Percentiles rank a stretch among this genome's conserved stretches.
Conservation (phyloP, 2,113 vertebrate genomes). For the Stictonetta naevosa region DNA sequence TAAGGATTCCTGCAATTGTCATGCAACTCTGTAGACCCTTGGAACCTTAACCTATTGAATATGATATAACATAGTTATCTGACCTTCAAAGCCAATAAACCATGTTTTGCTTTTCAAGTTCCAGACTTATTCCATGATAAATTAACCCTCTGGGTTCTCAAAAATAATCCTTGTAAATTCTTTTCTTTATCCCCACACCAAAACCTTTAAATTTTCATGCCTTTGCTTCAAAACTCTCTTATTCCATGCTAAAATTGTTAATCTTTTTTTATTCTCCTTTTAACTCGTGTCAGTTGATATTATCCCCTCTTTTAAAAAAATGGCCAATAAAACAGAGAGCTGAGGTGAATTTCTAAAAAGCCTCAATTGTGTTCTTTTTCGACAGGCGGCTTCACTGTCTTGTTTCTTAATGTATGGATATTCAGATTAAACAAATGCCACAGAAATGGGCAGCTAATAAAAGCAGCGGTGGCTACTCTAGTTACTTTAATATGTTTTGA, state of each 20-base stretch:
- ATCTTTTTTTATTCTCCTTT: conserved; percentile 59
- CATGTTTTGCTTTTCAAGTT: conserved; percentile 60
- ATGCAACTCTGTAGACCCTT: conserved; percentile 62
- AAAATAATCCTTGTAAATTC: conserved; percentile 56
- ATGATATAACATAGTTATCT: conserved; percentile 72
- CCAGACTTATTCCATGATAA: conserved; percentile 49
- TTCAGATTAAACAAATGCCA: not conserved
- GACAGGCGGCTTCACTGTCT: not conserved
- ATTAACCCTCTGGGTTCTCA: conserved; percentile 66
- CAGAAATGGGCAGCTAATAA: not conserved
- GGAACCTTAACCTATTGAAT: conserved; percentile 72
- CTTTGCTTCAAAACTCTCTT: conserved; percentile 46
- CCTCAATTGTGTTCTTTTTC: not conserved
- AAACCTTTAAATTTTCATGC: conserved; percentile 58
- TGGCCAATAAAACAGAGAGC: conserved; percentile 6
- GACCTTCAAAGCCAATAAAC: conserved; percentile 74
- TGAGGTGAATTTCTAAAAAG: conserved; percentile 39
- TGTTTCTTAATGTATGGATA: not conserved
- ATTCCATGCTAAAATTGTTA: conserved; percentile 43
- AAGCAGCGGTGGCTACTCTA: not conserved
- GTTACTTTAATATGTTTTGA: not conserved
- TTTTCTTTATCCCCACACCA: conserved; percentile 24
- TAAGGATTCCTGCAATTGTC: conserved; percentile 60
- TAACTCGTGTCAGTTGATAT: conserved; percentile 52
- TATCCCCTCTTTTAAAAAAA: conserved; percentile 38